Evolutionary conservation across 2,113 vertebrate genomes (phyloP).

Genomic region (Numida meleagris): DNA sequence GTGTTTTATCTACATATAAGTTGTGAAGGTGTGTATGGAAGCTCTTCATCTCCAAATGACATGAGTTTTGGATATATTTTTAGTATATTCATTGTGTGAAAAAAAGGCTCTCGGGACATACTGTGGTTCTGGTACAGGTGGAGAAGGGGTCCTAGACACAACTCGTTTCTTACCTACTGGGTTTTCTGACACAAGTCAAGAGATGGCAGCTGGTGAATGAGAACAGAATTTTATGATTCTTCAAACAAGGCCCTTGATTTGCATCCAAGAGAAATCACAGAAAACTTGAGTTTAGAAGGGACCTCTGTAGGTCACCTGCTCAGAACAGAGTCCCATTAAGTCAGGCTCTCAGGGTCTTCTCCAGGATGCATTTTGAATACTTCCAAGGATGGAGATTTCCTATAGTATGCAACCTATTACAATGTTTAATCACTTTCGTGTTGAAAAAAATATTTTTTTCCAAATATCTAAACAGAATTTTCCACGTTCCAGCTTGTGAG

Average conservation of each 20-base stretch:
- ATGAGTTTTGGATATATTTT: background rate
- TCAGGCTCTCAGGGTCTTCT: background rate
- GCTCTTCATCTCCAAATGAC: background rate
- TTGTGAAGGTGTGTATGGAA: background rate
- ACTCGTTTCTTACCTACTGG: background rate
- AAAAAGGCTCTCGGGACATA: background rate
- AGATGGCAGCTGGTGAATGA: background rate
- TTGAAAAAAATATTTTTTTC: background rate
- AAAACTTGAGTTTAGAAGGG: background rate
- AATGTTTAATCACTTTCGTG: background rate
- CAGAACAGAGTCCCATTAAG: background rate
- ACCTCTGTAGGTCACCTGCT: background rate
- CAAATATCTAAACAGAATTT: background rate
- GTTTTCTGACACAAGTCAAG: background rate
- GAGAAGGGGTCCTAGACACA: background rate
- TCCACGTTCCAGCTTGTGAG: background rate
- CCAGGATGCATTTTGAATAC: background rate
- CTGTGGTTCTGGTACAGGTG: background rate
- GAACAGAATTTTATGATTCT: background rate
- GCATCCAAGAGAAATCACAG: background rate
- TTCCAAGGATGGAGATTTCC: background rate
- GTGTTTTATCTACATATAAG: accelerated
- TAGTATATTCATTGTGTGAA: background rate
- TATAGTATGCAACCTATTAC: background rate
- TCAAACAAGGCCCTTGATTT: background rate